phyloP scores from a whole-genome alignment of 1,140 invertebrate species.

The Carcinoscorpius rotundicauda region DNA sequence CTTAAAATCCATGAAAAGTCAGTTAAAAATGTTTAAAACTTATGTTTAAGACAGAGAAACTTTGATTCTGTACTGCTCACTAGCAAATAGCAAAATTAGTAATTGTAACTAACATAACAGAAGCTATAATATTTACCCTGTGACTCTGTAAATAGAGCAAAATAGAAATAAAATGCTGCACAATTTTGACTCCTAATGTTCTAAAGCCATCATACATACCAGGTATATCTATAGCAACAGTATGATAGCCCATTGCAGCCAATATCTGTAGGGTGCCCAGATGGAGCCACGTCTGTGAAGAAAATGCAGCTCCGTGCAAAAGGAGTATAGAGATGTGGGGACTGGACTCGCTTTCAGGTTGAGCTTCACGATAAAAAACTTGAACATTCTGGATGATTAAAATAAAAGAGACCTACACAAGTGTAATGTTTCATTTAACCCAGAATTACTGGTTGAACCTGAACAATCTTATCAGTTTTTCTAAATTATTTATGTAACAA shows the following conservation, averaged over 20 bases:
- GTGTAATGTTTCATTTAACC: too few relatives aligned
- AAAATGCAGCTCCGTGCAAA: conserved; percentile 35
- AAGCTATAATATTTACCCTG: neutral
- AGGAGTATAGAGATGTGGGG: conserved; percentile 27
- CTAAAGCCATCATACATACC: conserved; percentile 23
- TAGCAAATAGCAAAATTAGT: neutral
- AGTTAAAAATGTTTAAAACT: neutral
- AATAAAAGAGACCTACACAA: too few relatives aligned
- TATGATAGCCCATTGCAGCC: conserved; percentile 32
- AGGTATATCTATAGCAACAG: conserved; percentile 37
- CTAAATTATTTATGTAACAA: too few relatives aligned
- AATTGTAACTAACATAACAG: neutral
- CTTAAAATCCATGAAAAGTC: too few relatives aligned
- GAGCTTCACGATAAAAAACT: conserved; percentile 14
- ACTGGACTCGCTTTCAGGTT: neutral
- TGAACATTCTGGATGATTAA: conserved; percentile 5
- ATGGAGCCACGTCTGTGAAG: conserved; percentile 34
- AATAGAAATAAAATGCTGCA: conserved; percentile 4
- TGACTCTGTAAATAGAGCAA: neutral
- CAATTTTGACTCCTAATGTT: neutral
- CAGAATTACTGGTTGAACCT: too few relatives aligned
- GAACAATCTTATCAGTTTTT: too few relatives aligned
- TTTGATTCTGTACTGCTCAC: neutral
- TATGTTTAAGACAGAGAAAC: conserved; percentile 3
- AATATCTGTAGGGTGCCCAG: conserved; percentile 32